These are phyloP conservation scores for Drosophila nigricruria DNA, from an alignment of 2,888 invertebrate species.

Conservation along the genomic window DNA sequence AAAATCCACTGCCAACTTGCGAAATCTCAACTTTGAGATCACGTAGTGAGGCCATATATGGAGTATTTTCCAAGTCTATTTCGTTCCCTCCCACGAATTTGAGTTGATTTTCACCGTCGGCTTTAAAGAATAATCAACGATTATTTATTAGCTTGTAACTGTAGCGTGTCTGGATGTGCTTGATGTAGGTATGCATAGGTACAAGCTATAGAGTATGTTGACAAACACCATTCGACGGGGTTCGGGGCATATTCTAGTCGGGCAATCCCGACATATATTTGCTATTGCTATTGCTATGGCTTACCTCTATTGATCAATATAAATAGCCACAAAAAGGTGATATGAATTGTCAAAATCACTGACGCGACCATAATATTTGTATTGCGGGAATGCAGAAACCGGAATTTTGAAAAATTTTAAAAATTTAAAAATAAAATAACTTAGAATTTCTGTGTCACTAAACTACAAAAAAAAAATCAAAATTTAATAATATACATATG, in stretches of 20 bases:
- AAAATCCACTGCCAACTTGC: background rate
- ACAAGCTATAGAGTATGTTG: no score
- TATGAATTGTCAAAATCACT: background rate
- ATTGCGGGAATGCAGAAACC: background rate
- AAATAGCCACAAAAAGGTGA: background rate
- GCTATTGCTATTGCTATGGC: background rate
- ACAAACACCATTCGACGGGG: no score
- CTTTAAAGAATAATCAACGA: background rate
- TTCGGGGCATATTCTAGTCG: background rate
- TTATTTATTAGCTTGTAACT: no score
- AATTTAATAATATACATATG: background rate
- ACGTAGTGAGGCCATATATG: background rate
- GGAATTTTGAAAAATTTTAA: background rate
- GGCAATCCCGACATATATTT: background rate
- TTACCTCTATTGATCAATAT: background rate
- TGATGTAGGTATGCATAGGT: no score
- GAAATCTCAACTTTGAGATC: accelerated
- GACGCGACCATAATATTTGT: background rate
- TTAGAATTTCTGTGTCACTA: background rate
- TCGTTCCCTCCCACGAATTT: no score
- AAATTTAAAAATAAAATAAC: background rate
- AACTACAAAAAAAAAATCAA: background rate
- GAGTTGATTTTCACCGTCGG: no score
- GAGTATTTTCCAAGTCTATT: background rate
- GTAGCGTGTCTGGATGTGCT: no score